Base-by-base conservation (phyloP, 2,888 invertebrate genomes). In the Meiosimyza platycephala region DNA sequence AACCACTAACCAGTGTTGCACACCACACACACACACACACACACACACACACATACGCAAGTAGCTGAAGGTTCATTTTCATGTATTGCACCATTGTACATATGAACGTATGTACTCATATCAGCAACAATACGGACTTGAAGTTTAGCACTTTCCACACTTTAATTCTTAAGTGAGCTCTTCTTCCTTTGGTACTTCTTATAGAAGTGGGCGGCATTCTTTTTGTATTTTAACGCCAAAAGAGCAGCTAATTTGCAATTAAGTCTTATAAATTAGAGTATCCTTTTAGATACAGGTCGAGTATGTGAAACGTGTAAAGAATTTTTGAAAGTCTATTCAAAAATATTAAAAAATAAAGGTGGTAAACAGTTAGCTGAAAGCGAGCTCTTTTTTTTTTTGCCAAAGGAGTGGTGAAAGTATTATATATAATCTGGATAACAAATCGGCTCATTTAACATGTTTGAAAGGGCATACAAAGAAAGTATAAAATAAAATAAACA, bases 91-190 rank as follows among this genome's bases (percentile, higher is more conserved):
- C 12, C 15, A 15, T 33, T 16, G 5, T 62, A 12, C 9, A 12
- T 48, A 64, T 16, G 60, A 28, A 40, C 22, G 22, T n/a, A n/a
- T n/a, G n/a, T 22, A 22, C 22, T 22, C 22, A 2, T 9, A 22
- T 50, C 51, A 48, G 69, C 47, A 69, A 16, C 57, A 60, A 51
- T 18, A 18, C 16, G 12, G 7, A 28, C 69, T 69, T 60, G 33
- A 52, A 60, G 60, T 33, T 59, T 69, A n/a, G 50, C 62, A 69
- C 69, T 69, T 69, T 50, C 69, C 69, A 51, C 60, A 69, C 69
- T 69, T 48, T 11, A 16, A 18, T 22, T 15, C 57, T 67, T 18
- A 48, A 69, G 69, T 60, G 69, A 40, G 51, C 51, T 55, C 66
- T 33, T 66, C 67, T 57, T 40, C 57, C 5, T 16, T 22, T 16